Conservation (phyloP, 2,113 vertebrate species). For the Gadus macrocephalus region DNA sequence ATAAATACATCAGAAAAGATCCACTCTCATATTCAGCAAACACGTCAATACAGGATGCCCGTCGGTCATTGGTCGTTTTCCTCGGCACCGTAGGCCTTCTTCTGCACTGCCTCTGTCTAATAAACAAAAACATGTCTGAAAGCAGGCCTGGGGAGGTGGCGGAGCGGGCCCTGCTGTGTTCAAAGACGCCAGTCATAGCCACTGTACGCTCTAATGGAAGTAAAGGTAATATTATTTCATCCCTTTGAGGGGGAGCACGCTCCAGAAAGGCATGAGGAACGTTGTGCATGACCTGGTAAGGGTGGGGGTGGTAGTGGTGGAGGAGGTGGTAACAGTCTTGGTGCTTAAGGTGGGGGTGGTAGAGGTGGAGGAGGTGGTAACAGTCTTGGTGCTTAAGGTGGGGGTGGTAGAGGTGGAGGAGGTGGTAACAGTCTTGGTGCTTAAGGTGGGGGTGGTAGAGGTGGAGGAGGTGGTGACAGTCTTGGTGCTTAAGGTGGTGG, state of each 20-base stretch:
- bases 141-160: conserved; percentile 37
- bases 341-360: too few species aligned
- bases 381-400: too few species aligned
- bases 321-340: too few species aligned
- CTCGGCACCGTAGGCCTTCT: conserved; percentile 53
- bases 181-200: conserved; percentile 68
- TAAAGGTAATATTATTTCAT: conserved; percentile 65
- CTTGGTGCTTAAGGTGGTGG: too few species aligned
- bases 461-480: too few species aligned
- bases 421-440: too few species aligned
- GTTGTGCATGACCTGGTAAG: conserved; percentile 22
- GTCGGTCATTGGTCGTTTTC: conserved; percentile 69
- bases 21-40: conserved; percentile 75
- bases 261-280: conserved; percentile 39
- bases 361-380: too few species aligned
- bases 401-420: too few species aligned
- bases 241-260: conserved; percentile 56
- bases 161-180: conserved; percentile 65
- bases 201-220: conserved; percentile 70
- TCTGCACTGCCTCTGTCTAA: conserved; percentile 60
- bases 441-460: conserved; percentile 6
- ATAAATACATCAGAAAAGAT: conserved; percentile 76
- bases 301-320: conserved; percentile 5
- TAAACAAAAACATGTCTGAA: conserved; percentile 52
- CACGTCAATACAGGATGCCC: conserved; percentile 79